Conservation (phyloP, 2,797 vertebrate species). For the Rhinella marina region DNA sequence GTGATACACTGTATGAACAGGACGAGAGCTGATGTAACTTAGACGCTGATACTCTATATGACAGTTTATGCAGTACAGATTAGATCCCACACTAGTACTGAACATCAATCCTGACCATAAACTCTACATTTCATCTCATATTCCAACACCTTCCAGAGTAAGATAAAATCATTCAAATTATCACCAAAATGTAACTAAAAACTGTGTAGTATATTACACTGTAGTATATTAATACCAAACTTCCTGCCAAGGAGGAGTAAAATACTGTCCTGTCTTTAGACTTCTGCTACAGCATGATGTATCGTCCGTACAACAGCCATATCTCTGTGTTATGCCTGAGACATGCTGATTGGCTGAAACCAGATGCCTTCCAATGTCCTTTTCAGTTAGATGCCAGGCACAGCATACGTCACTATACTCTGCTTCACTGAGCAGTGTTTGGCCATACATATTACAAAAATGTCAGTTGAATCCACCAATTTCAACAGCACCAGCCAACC, state of each 20-base stretch:
- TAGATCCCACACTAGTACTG: not conserved
- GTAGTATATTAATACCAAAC: not conserved
- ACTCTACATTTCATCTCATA: not conserved
- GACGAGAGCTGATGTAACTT: conserved; percentile 14
- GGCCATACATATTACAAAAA: too few relatives aligned
- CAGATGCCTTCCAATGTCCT: not conserved
- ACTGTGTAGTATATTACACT: too few relatives aligned
- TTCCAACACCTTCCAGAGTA: not conserved
- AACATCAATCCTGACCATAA: not conserved
- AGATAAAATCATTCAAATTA: not conserved
- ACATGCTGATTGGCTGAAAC: not conserved
- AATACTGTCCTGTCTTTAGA: not conserved
- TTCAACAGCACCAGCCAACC: too few relatives aligned
- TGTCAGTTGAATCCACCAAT: too few relatives aligned
- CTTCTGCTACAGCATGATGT: not conserved
- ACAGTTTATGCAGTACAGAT: not conserved
- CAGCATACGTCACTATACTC: too few relatives aligned
- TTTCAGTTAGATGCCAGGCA: too few relatives aligned
- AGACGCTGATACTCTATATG: not conserved
- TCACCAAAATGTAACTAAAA: not conserved
- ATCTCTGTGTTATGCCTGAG: not conserved
- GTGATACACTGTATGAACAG: not conserved
- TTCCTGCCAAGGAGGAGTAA: not conserved
- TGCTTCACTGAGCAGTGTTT: not conserved
- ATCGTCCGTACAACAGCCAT: not conserved